Evolutionary conservation across 2,888 invertebrate species (phyloP).

Genomic region (Vanessa cardui): DNA sequence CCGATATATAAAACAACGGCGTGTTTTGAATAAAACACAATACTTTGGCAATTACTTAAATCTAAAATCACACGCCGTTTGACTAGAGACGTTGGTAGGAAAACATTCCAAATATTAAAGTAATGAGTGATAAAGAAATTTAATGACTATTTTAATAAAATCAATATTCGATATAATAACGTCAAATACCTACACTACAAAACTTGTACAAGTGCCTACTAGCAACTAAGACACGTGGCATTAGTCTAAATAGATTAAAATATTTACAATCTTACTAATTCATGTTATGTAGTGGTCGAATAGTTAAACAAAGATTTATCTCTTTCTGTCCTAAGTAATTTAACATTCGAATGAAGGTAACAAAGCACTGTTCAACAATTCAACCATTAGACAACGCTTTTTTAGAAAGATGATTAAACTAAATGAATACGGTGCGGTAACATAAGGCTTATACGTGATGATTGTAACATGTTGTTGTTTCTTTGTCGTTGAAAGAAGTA

Average conservation of each 20-base stretch:
- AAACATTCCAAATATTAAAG: slow-evolving; percentile 3
- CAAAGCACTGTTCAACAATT: too few relatives aligned
- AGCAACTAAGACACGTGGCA: background rate
- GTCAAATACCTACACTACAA: slow-evolving; percentile 2
- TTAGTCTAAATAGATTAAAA: slow-evolving; percentile 1
- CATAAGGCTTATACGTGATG: too few relatives aligned
- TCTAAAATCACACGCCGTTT: slow-evolving; percentile 38
- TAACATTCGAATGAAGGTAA: too few relatives aligned
- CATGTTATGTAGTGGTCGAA: too few relatives aligned
- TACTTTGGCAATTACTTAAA: slow-evolving; percentile 30
- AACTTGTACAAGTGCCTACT: slow-evolving; percentile 1
- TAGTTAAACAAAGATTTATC: too few relatives aligned
- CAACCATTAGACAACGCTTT: too few relatives aligned
- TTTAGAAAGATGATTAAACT: too few relatives aligned
- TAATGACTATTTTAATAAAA: slow-evolving; percentile 2
- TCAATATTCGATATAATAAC: background rate
- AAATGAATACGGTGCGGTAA: too few relatives aligned
- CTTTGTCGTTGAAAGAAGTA: too few relatives aligned
- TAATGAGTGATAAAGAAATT: background rate
- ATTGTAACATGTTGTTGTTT: too few relatives aligned
- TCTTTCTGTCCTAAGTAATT: too few relatives aligned
- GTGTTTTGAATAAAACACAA: slow-evolving; percentile 26
- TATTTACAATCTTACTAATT: background rate
- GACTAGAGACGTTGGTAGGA: slow-evolving; percentile 38
- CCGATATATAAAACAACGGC: slow-evolving; percentile 62